Evolutionary conservation across 2,888 invertebrate genomes (phyloP).

Genomic region (Drosophila affinis): DNA sequence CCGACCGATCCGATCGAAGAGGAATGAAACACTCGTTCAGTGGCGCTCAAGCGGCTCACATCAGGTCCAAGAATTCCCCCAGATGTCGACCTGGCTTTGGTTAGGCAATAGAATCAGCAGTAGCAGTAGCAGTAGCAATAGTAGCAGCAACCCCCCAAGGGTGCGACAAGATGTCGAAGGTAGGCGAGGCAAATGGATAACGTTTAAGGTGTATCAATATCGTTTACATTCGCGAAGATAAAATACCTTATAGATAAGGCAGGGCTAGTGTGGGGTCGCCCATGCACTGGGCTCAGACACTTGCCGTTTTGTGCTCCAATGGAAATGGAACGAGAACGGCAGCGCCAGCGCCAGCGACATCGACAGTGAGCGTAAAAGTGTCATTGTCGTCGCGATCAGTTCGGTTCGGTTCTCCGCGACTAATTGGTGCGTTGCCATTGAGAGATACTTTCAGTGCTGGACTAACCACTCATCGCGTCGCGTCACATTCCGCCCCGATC

Average conservation of each 20-base stretch:
- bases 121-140: not conserved
- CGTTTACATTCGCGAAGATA: conserved; percentile 33
- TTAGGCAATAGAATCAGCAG: not conserved
- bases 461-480: conserved; percentile 51
- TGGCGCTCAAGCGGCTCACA: conserved; percentile 63
- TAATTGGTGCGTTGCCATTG: conserved; percentile 59
- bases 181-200: conserved; percentile 45
- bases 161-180: conserved; percentile 68
- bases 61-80: conserved; percentile 25
- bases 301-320: conserved; percentile 41
- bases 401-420: conserved; percentile 24
- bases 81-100: not conserved
- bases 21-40: conserved; percentile 58
- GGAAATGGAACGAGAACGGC: conserved; percentile 55
- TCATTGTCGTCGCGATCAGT: conserved; percentile 39
- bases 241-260: conserved; percentile 28
- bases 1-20: not conserved
- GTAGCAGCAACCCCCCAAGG: conserved; percentile 13
- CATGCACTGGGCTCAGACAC: conserved; percentile 3
- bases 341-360: conserved; percentile 1
- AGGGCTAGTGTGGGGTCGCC: not conserved
- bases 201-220: conserved; percentile 44
- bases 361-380: conserved; percentile 67
- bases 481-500: conserved; percentile 42
- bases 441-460: conserved; percentile 46